phyloP scores from a whole-genome alignment of 2,113 vertebrate genomes.

The Etheostoma cragini region DNA sequence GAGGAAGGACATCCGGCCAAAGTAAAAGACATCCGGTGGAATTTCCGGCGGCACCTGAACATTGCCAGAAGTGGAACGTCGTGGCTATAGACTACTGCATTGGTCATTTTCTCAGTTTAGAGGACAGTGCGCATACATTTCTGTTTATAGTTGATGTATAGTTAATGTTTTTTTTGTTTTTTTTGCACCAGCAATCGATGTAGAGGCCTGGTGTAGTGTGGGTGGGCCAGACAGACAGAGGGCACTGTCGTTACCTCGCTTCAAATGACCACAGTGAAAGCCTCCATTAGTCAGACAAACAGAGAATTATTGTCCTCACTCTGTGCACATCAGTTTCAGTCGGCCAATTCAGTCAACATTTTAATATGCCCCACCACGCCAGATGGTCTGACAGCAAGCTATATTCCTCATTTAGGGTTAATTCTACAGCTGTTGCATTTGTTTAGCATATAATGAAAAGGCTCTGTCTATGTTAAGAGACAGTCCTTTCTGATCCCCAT shows the following conservation, averaged over 20 bases:
- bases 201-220: conserved; percentile 19
- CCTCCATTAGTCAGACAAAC: conserved; percentile 60
- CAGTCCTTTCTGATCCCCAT: conserved; percentile 37
- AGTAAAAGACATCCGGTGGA: too few species aligned
- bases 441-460: conserved; percentile 78
- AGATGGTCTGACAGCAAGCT: conserved; percentile 80
- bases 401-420: conserved; percentile 77
- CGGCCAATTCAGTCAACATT: conserved; percentile 72
- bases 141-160: conserved; percentile 51
- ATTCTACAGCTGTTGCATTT: conserved; percentile 73
- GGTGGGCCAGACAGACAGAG: conserved; percentile 35
- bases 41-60: too few species aligned
- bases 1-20: too few species aligned
- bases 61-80: too few species aligned
- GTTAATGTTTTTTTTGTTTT: conserved; percentile 36
- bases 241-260: conserved; percentile 39
- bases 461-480: conserved; percentile 53
- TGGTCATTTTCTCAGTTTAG: conserved; percentile 44
- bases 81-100: not conserved
- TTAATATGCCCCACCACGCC: conserved; percentile 67
- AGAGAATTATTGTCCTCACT: conserved; percentile 37
- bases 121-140: conserved; percentile 29
- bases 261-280: conserved; percentile 59
- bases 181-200: conserved; percentile 30
- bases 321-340: conserved; percentile 67